These are phyloP conservation scores for Caenorhabditis sp. DNA, from an alignment of 2,888 invertebrate genomes.

Conservation along the genomic window DNA sequence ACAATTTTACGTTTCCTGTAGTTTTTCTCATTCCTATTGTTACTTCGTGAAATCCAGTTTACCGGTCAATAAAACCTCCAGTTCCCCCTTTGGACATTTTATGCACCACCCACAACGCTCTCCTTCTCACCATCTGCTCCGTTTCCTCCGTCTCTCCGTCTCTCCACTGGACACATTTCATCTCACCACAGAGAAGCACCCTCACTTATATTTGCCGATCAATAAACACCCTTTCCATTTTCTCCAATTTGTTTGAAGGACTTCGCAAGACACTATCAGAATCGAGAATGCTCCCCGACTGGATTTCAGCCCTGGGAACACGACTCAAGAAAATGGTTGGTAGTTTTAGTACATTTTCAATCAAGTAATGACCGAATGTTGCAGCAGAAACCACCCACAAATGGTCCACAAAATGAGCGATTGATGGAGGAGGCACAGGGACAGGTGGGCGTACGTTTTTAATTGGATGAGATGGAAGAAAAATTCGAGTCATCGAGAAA, in stretches of 20 bases:
- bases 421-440: slow-evolving; percentile 41
- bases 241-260: no score
- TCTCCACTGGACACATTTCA: no score
- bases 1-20: no score
- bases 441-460: slow-evolving; percentile 37
- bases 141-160: no score
- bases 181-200: no score
- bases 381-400: slow-evolving; percentile 52
- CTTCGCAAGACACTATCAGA: no score
- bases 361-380: slow-evolving; percentile 47
- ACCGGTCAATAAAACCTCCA: slow-evolving; percentile 23
- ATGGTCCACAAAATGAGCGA: slow-evolving; percentile 53
- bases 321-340: slow-evolving; percentile 62
- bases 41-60: background rate
- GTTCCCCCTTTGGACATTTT: slow-evolving; percentile 7
- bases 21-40: background rate
- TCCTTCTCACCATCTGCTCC: no score
- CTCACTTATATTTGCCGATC: no score
- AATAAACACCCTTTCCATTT: no score
- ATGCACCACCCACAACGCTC: slow-evolving; percentile 39
- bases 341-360: background rate
- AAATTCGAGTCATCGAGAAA: no score
- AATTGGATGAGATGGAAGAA: no score
- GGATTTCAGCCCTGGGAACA: slow-evolving; percentile 58
- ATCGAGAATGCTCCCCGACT: no score